Evolutionary conservation across 2,113 vertebrate species (phyloP).

Genomic region (Burhinus bistriatus): DNA sequence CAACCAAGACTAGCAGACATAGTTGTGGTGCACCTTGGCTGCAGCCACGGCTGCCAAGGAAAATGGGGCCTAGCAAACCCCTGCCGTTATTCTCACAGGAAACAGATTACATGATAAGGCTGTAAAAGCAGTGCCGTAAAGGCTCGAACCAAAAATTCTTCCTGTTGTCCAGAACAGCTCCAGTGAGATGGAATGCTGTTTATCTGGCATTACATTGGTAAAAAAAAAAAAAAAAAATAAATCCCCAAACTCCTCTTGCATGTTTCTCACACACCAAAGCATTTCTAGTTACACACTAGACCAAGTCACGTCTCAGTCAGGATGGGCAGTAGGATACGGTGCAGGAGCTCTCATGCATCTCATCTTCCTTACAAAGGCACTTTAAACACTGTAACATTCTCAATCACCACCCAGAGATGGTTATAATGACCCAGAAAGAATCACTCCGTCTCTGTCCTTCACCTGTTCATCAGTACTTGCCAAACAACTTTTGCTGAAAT

Average conservation of each 20-base stretch:
- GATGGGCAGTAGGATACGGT: not conserved
- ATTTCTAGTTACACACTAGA: not conserved
- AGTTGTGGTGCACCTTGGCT: not conserved
- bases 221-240: not conserved
- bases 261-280: not conserved
- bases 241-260: not conserved
- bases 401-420: not conserved
- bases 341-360: not conserved
- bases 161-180: not conserved
- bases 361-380: not conserved
- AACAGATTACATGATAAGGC: not conserved
- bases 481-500: not conserved
- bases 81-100: not conserved
- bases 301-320: not conserved
- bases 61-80: not conserved
- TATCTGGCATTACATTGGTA: not conserved
- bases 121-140: not conserved
- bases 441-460: not conserved
- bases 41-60: not conserved
- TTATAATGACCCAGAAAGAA: not conserved
- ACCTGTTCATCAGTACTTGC: not conserved
- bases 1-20: not conserved
- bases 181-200: not conserved
- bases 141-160: not conserved
- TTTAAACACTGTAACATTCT: not conserved